Evolutionary conservation across 1,140 invertebrate species (phyloP).

Genomic region (Trichonephila clavipes): DNA sequence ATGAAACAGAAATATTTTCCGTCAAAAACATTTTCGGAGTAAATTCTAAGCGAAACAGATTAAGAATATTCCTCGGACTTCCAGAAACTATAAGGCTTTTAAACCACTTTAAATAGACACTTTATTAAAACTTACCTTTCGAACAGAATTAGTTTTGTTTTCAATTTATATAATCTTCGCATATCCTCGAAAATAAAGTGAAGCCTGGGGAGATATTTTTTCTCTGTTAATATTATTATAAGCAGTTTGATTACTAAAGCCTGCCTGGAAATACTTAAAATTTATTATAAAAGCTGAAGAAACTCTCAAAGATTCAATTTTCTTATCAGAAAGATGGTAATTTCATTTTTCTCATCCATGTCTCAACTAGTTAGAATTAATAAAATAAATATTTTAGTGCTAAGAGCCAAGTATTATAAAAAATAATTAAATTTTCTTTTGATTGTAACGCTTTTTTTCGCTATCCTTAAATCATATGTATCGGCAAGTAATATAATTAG

Average conservation of each 20-base stretch:
- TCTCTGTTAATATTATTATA: constrained; percentile 14
- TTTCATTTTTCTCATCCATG: constrained; percentile 28
- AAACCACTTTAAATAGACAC: not conserved
- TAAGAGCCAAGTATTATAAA: not conserved
- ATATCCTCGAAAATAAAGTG: not conserved
- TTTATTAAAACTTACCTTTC: not conserved
- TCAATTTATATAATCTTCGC: not conserved
- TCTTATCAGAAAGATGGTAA: not conserved
- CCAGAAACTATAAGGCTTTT: not conserved
- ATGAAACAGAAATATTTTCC: not conserved
- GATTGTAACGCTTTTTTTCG: not conserved
- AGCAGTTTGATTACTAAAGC: not conserved
- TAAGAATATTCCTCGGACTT: not conserved
- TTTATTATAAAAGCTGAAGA: not conserved
- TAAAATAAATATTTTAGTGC: not conserved
- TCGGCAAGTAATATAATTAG: no score
- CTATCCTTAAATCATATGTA: no score
- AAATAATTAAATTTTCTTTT: not conserved
- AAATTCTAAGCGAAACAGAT: not conserved
- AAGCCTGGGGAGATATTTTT: not conserved
- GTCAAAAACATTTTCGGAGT: not conserved
- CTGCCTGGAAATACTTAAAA: not conserved
- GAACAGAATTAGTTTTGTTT: not conserved
- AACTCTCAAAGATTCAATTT: not conserved
- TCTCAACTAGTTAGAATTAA: constrained; percentile 33